These are phyloP conservation scores for Loriculus beryllinus DNA, from an alignment of 2,797 vertebrate genomes.

Conservation along the genomic window DNA sequence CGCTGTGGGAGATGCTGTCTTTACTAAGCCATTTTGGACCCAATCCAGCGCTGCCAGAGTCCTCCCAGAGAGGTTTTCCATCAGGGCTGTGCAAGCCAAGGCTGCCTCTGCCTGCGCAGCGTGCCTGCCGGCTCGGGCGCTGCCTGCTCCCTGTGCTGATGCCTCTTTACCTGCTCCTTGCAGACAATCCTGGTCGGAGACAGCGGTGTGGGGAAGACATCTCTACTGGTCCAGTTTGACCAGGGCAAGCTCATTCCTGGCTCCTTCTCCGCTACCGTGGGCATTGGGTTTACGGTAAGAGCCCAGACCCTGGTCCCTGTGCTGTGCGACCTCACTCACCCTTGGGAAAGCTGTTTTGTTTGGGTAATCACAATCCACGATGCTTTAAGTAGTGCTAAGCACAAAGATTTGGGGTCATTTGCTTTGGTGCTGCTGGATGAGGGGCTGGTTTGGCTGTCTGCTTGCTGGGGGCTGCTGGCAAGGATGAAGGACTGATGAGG, in stretches of 20 bases:
- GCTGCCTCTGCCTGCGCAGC: neutral
- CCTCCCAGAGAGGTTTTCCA: neutral
- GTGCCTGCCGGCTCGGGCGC: neutral
- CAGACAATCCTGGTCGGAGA: conserved; percentile 94
- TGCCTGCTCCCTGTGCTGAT: rapidly evolving
- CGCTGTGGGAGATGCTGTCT: neutral
- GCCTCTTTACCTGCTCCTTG: neutral
- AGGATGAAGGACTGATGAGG: neutral
- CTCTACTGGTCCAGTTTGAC: conserved; percentile 93
- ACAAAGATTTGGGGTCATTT: neutral
- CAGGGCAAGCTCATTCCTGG: conserved; percentile 96
- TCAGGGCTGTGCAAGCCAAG: neutral
- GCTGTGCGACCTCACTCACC: neutral
- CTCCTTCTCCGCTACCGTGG: conserved; percentile 93
- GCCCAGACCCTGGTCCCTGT: neutral
- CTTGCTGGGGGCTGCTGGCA: neutral
- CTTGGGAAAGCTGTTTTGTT: neutral
- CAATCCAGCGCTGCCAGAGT: neutral
- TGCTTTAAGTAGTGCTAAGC: neutral
- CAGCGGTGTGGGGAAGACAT: conserved; percentile 93
- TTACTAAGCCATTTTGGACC: neutral
- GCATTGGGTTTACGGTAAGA: conserved; percentile 95
- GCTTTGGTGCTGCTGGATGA: neutral
- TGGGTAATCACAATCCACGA: neutral
- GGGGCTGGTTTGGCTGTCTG: neutral